phyloP scores from a whole-genome alignment of 2,113 vertebrate genomes.

The Anoplopoma fimbria region DNA sequence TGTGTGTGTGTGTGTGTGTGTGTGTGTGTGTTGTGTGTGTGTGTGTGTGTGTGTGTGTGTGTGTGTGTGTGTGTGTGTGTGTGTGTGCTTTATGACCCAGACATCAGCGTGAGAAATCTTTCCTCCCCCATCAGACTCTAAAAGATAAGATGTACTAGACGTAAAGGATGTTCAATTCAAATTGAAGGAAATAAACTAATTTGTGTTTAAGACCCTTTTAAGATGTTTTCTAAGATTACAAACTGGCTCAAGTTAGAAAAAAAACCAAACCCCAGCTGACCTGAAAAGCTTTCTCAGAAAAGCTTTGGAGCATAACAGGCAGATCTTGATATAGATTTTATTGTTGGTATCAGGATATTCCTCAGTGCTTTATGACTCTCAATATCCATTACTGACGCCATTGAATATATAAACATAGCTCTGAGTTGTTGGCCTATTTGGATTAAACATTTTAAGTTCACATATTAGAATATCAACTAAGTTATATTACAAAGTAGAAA shows the following conservation, averaged over 20 bases:
- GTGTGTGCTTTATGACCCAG: conserved; percentile 13
- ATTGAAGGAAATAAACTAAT: not conserved
- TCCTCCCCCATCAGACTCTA: not conserved
- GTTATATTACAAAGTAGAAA: not conserved
- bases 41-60: conserved; percentile 6
- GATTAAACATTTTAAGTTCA: not conserved
- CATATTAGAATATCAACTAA: not conserved
- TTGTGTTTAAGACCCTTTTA: not conserved
- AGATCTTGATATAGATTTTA: not conserved
- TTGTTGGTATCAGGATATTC: not conserved
- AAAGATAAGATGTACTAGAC: not conserved
- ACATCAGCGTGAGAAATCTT: conserved; percentile 24
- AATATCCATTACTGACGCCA: not conserved
- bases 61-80: conserved; percentile 20
- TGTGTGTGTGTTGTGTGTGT: conserved; percentile 11
- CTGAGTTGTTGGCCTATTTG: not conserved
- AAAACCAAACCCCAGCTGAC: not conserved
- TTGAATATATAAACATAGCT: not conserved
- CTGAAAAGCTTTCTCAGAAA: not conserved
- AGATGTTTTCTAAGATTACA: not conserved
- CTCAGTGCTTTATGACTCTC: not conserved
- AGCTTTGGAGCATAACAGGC: not conserved
- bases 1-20: too few species aligned
- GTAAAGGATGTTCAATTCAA: not conserved
- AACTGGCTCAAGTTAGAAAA: not conserved